A percentile compares a stretch with the other conserved stretches of the same genome.
Conservation (phyloP, 2,888 invertebrate genomes). For the Andricus quercusramuli region DNA sequence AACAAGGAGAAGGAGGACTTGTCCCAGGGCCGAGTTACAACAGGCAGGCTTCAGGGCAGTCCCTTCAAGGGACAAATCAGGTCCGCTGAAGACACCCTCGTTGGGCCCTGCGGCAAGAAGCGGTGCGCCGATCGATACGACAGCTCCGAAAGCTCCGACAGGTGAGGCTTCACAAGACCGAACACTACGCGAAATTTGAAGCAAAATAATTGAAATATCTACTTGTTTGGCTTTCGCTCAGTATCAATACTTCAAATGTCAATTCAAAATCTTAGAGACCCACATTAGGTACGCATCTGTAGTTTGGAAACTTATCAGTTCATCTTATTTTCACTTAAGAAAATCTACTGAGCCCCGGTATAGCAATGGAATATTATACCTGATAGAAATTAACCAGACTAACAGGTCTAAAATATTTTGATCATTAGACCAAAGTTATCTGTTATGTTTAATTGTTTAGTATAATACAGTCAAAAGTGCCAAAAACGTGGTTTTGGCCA, state of each 20-base stretch:
- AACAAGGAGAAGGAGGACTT: constrained; percentile 44
- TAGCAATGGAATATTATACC: too few relatives aligned
- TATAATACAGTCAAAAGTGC: too few relatives aligned
- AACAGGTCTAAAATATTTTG: neutral
- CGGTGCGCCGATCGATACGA: constrained; percentile 95
- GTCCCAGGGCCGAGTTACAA: constrained; percentile 39
- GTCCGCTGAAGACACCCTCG: constrained; percentile 71
- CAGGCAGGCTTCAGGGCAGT: constrained; percentile 58
- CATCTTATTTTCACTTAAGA: neutral
- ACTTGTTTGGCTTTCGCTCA: too few relatives aligned
- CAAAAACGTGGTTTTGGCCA: too few relatives aligned
- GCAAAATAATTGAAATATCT: too few relatives aligned
- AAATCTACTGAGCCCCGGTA: too few relatives aligned
- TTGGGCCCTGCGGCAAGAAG: constrained; percentile 85
- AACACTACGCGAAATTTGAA: too few relatives aligned
- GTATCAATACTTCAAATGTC: neutral
- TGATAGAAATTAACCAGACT: neutral
- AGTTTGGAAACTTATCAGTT: neutral
- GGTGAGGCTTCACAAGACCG: constrained; percentile 81
- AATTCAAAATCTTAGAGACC: neutral
- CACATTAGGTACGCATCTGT: neutral
- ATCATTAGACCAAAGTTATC: neutral
- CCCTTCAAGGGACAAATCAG: constrained; percentile 73
- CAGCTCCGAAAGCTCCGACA: constrained; percentile 96
- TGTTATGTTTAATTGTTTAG: too few relatives aligned